Base-by-base conservation (phyloP, 2,888 invertebrate species). In the Tortrix viridana region DNA sequence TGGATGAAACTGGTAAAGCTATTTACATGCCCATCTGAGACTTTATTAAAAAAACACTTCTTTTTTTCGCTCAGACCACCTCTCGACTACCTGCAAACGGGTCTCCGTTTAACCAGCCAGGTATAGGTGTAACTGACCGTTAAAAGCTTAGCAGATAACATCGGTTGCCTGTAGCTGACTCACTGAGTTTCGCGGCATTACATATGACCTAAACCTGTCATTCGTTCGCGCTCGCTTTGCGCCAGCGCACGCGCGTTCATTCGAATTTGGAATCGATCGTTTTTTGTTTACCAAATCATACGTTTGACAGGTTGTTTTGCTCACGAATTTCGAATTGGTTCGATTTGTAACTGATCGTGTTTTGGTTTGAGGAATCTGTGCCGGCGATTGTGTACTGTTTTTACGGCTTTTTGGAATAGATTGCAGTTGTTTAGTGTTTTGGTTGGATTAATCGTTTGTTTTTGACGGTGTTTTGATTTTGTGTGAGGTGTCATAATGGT, bases 191-290 rank as follows among this genome's bases (percentile, higher is more conserved):
- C 77, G 77, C 79, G 74, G 74, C 80, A 75, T 77, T 78, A n/a
- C n/a, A n/a, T n/a, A 82, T 84, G 80, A 82, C 83, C 81, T 73
- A 81, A 82, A 83, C 83, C 80, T 86, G 86, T 87, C 88, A 88
- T 85, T 88, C 85, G 77, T 69, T 70, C 76, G 80, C 78, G 81
- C 74, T 72, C 72, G 71, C 74, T 71, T 68, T 79, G 77, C 82
- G 79, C 76, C 78, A 65, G 79, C 88, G 88, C 89, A 89, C 88
- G 89, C 69, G 60, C 60, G 26, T 41, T 47, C 63, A 5, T 50
- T 64, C 62, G 65, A 62, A 70, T 62, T 53, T 65, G 49, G 53
- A 67, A 53, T 65, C 57, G 58, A 53, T 54, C 60, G 60, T 6
- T n/a, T 47, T 19, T 14, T n/a, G 38, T 60, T 48, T 22, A 16